phyloP scores from a whole-genome alignment of 2,888 invertebrate species.

The Scaeva pyrastri region DNA sequence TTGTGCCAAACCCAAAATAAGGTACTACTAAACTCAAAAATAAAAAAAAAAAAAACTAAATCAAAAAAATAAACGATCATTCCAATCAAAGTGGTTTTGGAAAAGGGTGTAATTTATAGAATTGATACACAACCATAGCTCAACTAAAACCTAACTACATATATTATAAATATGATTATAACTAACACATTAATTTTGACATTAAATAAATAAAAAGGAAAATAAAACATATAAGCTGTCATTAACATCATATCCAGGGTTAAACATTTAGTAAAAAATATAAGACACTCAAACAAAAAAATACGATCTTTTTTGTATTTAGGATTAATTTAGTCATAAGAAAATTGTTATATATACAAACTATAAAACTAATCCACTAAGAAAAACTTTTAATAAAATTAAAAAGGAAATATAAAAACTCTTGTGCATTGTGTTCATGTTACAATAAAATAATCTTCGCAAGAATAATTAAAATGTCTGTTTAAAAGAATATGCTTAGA shows the following conservation, averaged over 20 bases:
- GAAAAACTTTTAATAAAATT: slow-evolving; percentile 63
- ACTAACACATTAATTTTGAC: slow-evolving; percentile 60
- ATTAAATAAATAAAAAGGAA: slow-evolving; percentile 24
- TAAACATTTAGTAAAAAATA: slow-evolving; percentile 61
- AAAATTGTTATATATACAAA: slow-evolving; percentile 74
- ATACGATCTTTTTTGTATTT: slow-evolving; percentile 74
- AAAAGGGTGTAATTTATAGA: slow-evolving; percentile 50
- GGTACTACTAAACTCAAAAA: slow-evolving; percentile 33
- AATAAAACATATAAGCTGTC: slow-evolving; percentile 70
- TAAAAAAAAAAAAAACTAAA: slow-evolving; percentile 43
- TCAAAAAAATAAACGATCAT: slow-evolving; percentile 43
- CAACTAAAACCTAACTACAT: slow-evolving; percentile 58
- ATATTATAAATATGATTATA: slow-evolving; percentile 68
- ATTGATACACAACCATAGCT: slow-evolving; percentile 58
- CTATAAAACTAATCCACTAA: slow-evolving; percentile 63
- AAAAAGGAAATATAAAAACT: slow-evolving; percentile 59
- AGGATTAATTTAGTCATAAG: slow-evolving; percentile 68
- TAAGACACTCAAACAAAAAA: slow-evolving; percentile 58
- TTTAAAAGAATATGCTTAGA: slow-evolving; percentile 70
- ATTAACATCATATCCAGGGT: slow-evolving; percentile 76
- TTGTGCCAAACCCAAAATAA: slow-evolving; percentile 50
- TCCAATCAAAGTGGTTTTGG: slow-evolving; percentile 56
- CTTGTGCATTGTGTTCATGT: slow-evolving; percentile 76
- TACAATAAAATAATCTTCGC: slow-evolving; percentile 74
- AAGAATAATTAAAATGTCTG: slow-evolving; percentile 73